Base-by-base conservation (phyloP, 2,888 invertebrate species). In the Fragum whitleyi region DNA sequence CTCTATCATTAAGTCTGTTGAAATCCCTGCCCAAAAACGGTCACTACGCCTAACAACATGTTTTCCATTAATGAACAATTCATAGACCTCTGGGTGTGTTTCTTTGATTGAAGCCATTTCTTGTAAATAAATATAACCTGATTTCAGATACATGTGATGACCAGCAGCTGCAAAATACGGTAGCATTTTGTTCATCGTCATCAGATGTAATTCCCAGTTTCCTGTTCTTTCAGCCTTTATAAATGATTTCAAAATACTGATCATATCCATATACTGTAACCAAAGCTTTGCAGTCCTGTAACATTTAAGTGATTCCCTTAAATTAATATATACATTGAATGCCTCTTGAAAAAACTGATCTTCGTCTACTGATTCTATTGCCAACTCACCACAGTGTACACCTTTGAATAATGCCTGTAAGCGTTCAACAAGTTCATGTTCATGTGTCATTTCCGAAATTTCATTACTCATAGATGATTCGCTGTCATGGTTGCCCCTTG, bases 231-330 rank as follows among this genome's bases (percentile, higher is more conserved):
- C 85, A 23, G 88, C 77, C 65, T 74, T 86, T 9, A 88, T 79
- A 53, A 88, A 87, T 11, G 16, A 14, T 61, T 74, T 26, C 11
- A 87, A 67, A 9, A 88, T 75, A n/a, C 81, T 79, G 0, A 89
- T 39, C 88, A 87, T 89, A 9, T 86, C 80, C 74, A 88, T 85
- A 57, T 87, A 87, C 67, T 79, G 81, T 5, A 87, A 26, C 86
- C 87, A 87, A 14, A 88, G 62, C 19, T 68, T 69, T 28, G 80
- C 76, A n/a, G n/a, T n/a, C n/a, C n/a, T n/a, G n/a, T n/a, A n/a
- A n/a, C n/a, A n/a, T n/a, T n/a, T n/a, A n/a, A 65, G 57, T 26
- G 59, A 39, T 36, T n/a, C 32, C 23, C 36, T 57, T 28, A 59
- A n/a, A 16, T n/a, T 32, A 29, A 29, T 55, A 28, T 70, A 53